Evolutionary conservation across 2,888 invertebrate species (phyloP).

Genomic region (Lasioglossum zephyrum): DNA sequence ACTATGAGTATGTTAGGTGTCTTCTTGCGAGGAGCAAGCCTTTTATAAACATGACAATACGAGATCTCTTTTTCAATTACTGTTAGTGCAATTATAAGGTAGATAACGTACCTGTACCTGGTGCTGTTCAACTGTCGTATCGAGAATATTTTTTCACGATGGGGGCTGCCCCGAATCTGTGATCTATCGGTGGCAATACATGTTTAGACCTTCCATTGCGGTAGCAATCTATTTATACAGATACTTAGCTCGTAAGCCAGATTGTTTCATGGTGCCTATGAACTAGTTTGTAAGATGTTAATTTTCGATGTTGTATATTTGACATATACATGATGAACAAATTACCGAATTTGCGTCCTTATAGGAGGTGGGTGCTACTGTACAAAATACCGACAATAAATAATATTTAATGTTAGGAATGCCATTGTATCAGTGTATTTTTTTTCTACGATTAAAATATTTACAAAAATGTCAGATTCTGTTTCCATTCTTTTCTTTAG

Average conservation of each 20-base stretch:
- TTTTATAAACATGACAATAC: background rate
- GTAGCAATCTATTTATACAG: slow-evolving; percentile 39
- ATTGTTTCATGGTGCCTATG: slow-evolving; percentile 27
- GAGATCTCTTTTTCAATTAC: slow-evolving; percentile 34
- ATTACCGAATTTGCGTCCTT: background rate
- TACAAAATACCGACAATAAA: slow-evolving; percentile 7
- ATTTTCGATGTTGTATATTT: slow-evolving; percentile 32
- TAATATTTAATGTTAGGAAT: slow-evolving; percentile 20
- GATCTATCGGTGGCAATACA: slow-evolving; percentile 45
- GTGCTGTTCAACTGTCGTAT: slow-evolving; percentile 21
- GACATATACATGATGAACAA: slow-evolving; percentile 30
- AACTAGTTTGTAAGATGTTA: slow-evolving; percentile 29
- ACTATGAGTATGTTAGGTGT: background rate
- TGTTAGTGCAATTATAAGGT: slow-evolving; percentile 28
- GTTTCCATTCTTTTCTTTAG: background rate
- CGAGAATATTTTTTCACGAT: slow-evolving; percentile 13
- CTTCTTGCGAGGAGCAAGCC: background rate
- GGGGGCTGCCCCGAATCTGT: slow-evolving; percentile 28
- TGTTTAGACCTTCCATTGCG: slow-evolving; percentile 12
- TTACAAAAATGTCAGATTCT: background rate
- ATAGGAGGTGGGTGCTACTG: slow-evolving; percentile 34
- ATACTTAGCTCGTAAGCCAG: slow-evolving; percentile 9
- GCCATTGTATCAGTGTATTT: slow-evolving; percentile 30
- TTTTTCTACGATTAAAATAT: slow-evolving; percentile 33
- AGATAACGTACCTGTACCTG: slow-evolving; percentile 35